Base-by-base conservation (phyloP, 2,888 invertebrate species). In the Notodonta ziczac region DNA sequence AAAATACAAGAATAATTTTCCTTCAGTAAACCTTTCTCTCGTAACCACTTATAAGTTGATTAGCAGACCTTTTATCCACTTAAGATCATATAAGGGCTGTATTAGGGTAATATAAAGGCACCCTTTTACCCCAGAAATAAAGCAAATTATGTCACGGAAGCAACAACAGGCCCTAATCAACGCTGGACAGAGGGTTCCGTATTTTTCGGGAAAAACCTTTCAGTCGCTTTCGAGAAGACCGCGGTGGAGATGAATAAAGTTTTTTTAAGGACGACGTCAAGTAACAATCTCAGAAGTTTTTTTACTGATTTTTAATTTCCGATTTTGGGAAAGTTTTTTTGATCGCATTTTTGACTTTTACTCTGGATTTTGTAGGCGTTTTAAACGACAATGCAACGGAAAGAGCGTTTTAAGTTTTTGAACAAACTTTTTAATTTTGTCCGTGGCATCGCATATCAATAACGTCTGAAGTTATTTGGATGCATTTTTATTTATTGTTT, bases 151-250 rank as follows among this genome's bases (percentile, higher is more conserved):
- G 50, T 50, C 50, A 14, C 50, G 4, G 4, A 50, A 59, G 66
- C 64, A 60, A 54, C 56, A 58, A 60, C 54, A 14, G 56, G 56
- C 62, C 54, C 62, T 42, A 65, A 63, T 63, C 55, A 67, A 65
- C 13, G 56, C 44, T 9, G 69, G 59, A 76, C 73, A 71, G 76
- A 69, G 63, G 56, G 59, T 51, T 57, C 50, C 54, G 66, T 67
- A 72, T 75, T 77, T 75, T 73, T 70, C 66, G 58, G 24, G 58
- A 40, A 53, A 73, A 69, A 67, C 72, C 69, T 68, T 73, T 67
- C 58, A 58, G 16, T 5, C 14, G 52, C 61, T 68, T 67, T 72
- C 58, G 57, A 58, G 58, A 67, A 68, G 61, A 68, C 69, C 66
- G 73, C 74, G 68, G 56, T 52, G 53, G 48, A 63, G 67, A 68